Evolutionary conservation across 2,797 vertebrate species (phyloP).

Genomic region (Microctenopoma steveboyesi): DNA sequence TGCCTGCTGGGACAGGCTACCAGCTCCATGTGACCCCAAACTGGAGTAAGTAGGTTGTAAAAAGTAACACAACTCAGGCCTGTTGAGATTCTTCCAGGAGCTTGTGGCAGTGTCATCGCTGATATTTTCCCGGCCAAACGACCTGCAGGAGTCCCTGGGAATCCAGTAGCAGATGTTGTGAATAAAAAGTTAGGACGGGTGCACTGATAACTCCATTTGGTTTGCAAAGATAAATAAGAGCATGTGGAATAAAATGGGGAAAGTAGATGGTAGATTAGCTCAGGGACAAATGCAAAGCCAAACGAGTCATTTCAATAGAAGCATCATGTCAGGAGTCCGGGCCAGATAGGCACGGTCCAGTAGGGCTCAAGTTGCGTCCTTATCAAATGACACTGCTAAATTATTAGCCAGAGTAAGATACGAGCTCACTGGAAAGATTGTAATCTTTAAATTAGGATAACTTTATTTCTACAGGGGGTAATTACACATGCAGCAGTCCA

Average conservation of each 20-base stretch:
- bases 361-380: constrained; percentile 21
- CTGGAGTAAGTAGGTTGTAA: constrained; percentile 34
- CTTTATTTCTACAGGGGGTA: constrained; percentile 8
- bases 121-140: constrained; percentile 48
- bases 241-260: constrained; percentile 19
- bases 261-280: constrained; percentile 24
- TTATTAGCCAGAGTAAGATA: constrained; percentile 17
- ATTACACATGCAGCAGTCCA: constrained; percentile 29
- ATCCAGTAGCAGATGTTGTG: constrained; percentile 54
- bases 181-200: constrained; percentile 50
- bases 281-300: constrained; percentile 31
- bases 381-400: constrained; percentile 17
- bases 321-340: constrained; percentile 19
- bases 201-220: constrained; percentile 55
- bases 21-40: constrained; percentile 27
- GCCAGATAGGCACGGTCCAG: constrained; percentile 1
- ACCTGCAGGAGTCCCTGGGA: constrained; percentile 49
- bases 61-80: constrained; percentile 36
- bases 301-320: constrained; percentile 45
- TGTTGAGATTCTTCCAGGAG: constrained; percentile 34
- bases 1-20: constrained; percentile 30
- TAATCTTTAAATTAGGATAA: constrained; percentile 29
- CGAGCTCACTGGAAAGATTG: constrained; percentile 25
- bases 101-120: constrained; percentile 25
- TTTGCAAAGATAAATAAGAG: constrained; percentile 52